Evolutionary conservation across 2,797 vertebrate genomes (phyloP).

Genomic region (Selene dorsalis): DNA sequence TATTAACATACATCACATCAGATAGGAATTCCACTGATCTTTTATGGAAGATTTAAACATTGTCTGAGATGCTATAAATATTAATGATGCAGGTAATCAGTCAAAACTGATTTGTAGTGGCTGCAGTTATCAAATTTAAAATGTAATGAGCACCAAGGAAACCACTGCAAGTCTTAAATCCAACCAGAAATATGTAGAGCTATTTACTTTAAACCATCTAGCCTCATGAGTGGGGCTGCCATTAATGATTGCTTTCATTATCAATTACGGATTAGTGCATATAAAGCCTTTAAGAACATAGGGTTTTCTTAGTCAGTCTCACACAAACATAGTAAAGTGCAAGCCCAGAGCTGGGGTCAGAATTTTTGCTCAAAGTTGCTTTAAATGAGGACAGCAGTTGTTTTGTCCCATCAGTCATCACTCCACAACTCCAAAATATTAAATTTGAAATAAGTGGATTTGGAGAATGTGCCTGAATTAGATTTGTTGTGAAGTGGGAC

Average conservation of each 20-base stretch:
- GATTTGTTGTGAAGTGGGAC: not conserved
- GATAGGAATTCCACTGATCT: conserved; percentile 50
- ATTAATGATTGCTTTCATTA: conserved; percentile 41
- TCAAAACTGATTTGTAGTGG: conserved; percentile 53
- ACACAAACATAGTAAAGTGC: not conserved
- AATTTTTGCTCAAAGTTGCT: too few relatives aligned
- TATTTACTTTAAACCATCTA: not conserved
- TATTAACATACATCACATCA: conserved; percentile 49
- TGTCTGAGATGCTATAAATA: conserved; percentile 38
- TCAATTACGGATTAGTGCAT: not conserved
- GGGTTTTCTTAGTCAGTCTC: not conserved
- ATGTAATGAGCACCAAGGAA: conserved; percentile 18
- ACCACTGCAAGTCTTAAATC: not conserved
- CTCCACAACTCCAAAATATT: not conserved
- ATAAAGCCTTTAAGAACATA: too few relatives aligned
- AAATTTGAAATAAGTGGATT: not conserved
- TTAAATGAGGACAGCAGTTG: not conserved
- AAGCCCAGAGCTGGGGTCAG: too few relatives aligned
- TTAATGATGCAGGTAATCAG: conserved; percentile 58
- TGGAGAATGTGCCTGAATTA: not conserved
- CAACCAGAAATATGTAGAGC: conserved; percentile 15
- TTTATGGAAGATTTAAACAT: conserved; percentile 44
- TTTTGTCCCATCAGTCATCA: not conserved
- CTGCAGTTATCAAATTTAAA: conserved; percentile 51
- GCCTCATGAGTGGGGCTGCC: conserved; percentile 9